Evolutionary conservation across 2,888 invertebrate species (phyloP), one percentile per base, ranked within the genome.

Genomic region (Pilophorus perplexus): DNA sequence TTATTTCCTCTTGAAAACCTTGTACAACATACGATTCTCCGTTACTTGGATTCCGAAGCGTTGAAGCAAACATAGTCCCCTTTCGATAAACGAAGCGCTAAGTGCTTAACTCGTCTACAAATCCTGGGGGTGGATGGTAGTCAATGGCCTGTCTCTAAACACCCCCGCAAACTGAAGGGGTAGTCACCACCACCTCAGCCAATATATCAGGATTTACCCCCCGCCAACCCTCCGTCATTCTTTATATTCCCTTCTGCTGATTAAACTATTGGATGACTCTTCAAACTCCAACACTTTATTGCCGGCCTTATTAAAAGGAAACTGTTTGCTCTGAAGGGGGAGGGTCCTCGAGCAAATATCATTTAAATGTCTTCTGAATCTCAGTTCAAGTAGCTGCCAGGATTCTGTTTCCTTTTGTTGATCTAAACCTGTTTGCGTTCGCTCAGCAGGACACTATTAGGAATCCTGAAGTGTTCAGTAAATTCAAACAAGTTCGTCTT

Each of bases 71-170:
- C n/a, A n/a, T n/a, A n/a, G n/a, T n/a, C n/a, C n/a, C n/a, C 28
- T 23, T 50, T 1, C 16, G 28, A 8, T 20, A 55, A 55, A 55
- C 20, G 38, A 37, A 2, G n/a, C 42, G 42, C 52, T 60, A 60
- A 60, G 60, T 60, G 60, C 22, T 60, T 60, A 60, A 60, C 60
- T 60, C 44, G 60, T 64, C 27, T 25, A 64, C 64, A 64, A 64
- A 64, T 64, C 48, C 52, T 52, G 52, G 52, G n/a, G 40, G 65
- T 55, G 44, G 66, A 66, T 55, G 27, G 62, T 40, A 67, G 67
- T 67, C 67, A 67, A 67, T 67, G 67, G 60, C 23, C 67, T 52
- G 67, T 60, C 67, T 40, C 69, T 69, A 69, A 69, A 68, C 66
- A 57, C 69, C 60, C 52, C 14, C 66, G 46, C 67, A 64, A 57